Evolutionary conservation across 53 echinoderm and acorn worm species (phyloP), one percentile per base, ranked within the genome.

Genomic region (Mesocentrotus franciscanus): DNA sequence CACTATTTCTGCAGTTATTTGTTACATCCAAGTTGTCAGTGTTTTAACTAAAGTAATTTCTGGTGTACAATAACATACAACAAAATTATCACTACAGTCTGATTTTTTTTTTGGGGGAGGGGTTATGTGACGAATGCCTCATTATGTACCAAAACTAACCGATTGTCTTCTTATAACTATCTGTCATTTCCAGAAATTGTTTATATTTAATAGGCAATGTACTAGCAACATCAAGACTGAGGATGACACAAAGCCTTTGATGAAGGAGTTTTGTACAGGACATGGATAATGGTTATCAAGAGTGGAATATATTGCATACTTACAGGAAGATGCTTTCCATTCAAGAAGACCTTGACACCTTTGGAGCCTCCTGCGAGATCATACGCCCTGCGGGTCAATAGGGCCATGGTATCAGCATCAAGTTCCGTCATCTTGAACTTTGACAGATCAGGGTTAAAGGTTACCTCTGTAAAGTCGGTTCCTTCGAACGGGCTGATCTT

Each of bases 351-450:
- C 89, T 98, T 98, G 90, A 99, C 96, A 10, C 99, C 99, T 90
- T 97, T 97, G 76, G 96, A 59, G 34, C 95, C 81, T 9, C 99
- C 99, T 34, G 99, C 99, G 13, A 99, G 93, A 85, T 99, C 99
- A 75, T 99, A 99, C 0, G 99, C 99, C 55, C 99, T 90, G 64
- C 98, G 95, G 30, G 98, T 99, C 72, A 99, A 90, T 27, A 99
- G 95, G 1, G 99, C 97, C 70, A 99, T 97, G 1, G 94, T 98
- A 94, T 99, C 99, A 39, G 60, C 94, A 93, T 99, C 99, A 79
- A 99, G 95, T n/a, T 90, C 56, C n/a, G 90, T 90, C 99, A 99
- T 99, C 93, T 99, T 97, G 90, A 99, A 99, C 95, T 98, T 98
- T 16, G 94, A 96, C 85, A 99, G 91, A 62, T 99, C 99, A n/a